Base-by-base conservation (phyloP, 1,140 invertebrate species). In the Neuroterus valhalla region DNA sequence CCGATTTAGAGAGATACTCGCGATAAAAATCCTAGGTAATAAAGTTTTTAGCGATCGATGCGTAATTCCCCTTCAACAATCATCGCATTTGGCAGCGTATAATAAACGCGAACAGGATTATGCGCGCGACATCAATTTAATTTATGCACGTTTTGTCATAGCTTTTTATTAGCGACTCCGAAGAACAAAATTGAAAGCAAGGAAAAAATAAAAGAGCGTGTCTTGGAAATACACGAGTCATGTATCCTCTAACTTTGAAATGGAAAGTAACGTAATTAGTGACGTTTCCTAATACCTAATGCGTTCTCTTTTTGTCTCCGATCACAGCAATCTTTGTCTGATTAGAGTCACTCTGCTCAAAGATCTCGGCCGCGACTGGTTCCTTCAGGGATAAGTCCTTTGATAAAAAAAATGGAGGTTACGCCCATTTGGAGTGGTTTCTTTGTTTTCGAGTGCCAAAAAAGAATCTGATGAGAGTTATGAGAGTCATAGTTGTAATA, bases 121-220 rank as follows among this genome's bases (percentile, higher is more conserved):
- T 71, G 66, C 68, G 74, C 76, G 80, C 79, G 81, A 84, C 79
- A 82, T 84, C 78, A 79, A 75, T 79, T 82, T 86, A 86, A 87
- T 88, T 87, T 88, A 86, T 87, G 84, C 83, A 74, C 79, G 84
- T 86, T 88, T 87, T 87, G 84, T 88, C 83, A 86, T 85, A 71
- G 71, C 70, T 73, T 68, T 62, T 23, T 62, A 68, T 43, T 45
- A 68, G 68, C 43, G 68, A 73, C 31, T 38, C 31, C 43, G 17
- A 62, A 55, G 12, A 72, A 77, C 73, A 75, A 76, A 76, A 75
- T 80, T 69, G 75, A 44, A 73, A 78, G 46, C 72, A 77, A 72
- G 71, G 71, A 66, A 62, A 50, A 77, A 67, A 62, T n/a, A 62
- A 62, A 31, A 62, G 21, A 31, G 55, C n/a, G 23, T 3, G 12